Evolutionary conservation across 35 echinoderm and acorn worm genomes (phyloP), one percentile per base, ranked within the genome.

Genomic region (Acanthaster planci): DNA sequence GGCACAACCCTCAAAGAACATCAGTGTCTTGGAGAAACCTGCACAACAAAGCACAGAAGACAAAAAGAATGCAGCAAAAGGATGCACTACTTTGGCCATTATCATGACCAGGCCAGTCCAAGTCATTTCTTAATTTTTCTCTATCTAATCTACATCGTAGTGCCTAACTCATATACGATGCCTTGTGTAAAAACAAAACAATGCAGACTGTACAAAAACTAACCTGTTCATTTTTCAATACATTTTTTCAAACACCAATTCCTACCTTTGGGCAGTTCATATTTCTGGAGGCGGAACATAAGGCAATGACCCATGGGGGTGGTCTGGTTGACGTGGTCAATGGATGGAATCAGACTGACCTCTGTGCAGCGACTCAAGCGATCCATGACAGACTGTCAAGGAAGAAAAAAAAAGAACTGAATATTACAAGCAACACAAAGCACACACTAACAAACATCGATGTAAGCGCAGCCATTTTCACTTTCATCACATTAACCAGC

Each of bases 21-120:
- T 97, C 60, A 97, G 60, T 53, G 94, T 93, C 60, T 97, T 97
- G 67, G 90, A 93, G 84, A 90, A 97, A 76, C 91, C 94, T 93
- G 38, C 0, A 75, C 42, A 47, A 47, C 42, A 4, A 47, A 47
- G 12, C 4, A 47, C 42, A 47, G 12, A 47, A 6, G 42, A 47
- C 42, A 47, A 12, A 6, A 47, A 47, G 12, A 47, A n/a, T n/a
- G n/a, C n/a, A n/a, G n/a, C n/a, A n/a, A n/a, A n/a, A n/a, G n/a
- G n/a, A n/a, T n/a, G n/a, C n/a, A n/a, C n/a, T n/a, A n/a, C n/a
- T n/a, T n/a, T n/a, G n/a, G n/a, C n/a, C n/a, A n/a, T n/a, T n/a
- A n/a, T n/a, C n/a, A n/a, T n/a, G n/a, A n/a, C n/a, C n/a, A n/a
- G n/a, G n/a, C n/a, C n/a, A n/a, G n/a, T n/a, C n/a, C n/a, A n/a